Evolutionary conservation across 2,797 vertebrate species (phyloP), one percentile per base, ranked within the genome.

Genomic region (Leucoraja ocellata): DNA sequence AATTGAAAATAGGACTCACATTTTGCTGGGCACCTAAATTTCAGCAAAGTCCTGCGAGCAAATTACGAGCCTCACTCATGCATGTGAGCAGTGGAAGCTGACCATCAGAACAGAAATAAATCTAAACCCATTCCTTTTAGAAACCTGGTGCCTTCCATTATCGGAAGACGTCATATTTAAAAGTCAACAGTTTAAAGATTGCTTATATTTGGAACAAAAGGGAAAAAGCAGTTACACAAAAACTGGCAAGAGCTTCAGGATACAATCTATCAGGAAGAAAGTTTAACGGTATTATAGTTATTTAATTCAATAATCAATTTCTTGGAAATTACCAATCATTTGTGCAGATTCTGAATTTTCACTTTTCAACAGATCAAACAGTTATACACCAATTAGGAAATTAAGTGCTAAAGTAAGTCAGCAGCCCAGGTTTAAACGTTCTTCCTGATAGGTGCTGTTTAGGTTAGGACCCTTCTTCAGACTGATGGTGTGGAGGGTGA

Each of bases 1-100:
- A 91, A 91, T 71, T 91, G 90, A 91, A 91, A 71, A 91, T 74
- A 91, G 32, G 54, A 91, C 39, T 2, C 65, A 91, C 63, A 91
- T 71, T 91, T 68, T 91, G 21, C 68, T 91, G 25, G 90, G 68
- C 68, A 73, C 25, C 68, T 91, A 91, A 91, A 91, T 74, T 71
- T 91, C 90, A 91, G 68, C 39, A 21, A 10, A 25, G 39, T 54
- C 21, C 39, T 71, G 90, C n/a, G 21, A 88, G 84, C 63, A 88
- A 88, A 88, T 88, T 91, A 71, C 90, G 65, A 39, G 68, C 21
- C 68, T 74, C 65, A 74, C 11, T 91, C 90, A 91, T 74, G 68
- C 68, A 91, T 74, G 39, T 74, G 90, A 91, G 36, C 68, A 74
- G 7, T 74, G 36, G 36, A 46, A 91, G 16, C 23, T 28, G 23